Percentiles rank a stretch among this genome's conserved stretches.
phyloP scores from a whole-genome alignment of 2,113 vertebrate genomes.

The Vombatus ursinus region DNA sequence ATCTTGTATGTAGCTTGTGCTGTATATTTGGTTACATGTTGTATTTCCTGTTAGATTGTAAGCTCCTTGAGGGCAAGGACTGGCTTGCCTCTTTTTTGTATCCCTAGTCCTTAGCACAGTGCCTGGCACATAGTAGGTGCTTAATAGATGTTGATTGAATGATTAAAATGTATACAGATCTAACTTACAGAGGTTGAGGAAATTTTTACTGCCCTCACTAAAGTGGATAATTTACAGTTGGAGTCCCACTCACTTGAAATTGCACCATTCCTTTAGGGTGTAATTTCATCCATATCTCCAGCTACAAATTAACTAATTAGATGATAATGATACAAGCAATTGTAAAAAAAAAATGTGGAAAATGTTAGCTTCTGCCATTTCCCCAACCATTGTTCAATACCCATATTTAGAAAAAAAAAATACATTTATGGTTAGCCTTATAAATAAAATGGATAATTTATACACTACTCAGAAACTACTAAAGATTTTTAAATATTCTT shows the following conservation, averaged over 20 bases:
- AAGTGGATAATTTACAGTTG: not conserved
- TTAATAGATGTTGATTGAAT: not conserved
- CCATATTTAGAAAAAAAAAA: not conserved
- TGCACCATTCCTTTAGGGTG: not conserved
- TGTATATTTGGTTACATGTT: too few species aligned
- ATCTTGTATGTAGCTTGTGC: too few species aligned
- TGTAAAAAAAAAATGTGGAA: slow-evolving; percentile 26
- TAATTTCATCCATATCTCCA: slow-evolving; percentile 30
- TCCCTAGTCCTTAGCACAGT: not conserved
- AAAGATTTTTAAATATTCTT: slow-evolving; percentile 41
- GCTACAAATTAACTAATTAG: slow-evolving; percentile 2
- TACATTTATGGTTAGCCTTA: not conserved
- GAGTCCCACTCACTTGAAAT: slow-evolving; percentile 16
- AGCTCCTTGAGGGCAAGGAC: too few species aligned
- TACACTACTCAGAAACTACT: slow-evolving; percentile 10
- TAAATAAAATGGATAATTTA: not conserved
- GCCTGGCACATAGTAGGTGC: not conserved
- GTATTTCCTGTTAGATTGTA: too few species aligned
- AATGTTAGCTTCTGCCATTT: slow-evolving; percentile 5
- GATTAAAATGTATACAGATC: not conserved
- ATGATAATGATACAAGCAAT: not conserved
- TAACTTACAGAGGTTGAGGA: not conserved
- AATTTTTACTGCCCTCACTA: not conserved
- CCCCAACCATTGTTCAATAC: not conserved
- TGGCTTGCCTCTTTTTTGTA: not conserved